These are phyloP conservation scores for Minunthozetes semirufus DNA, from an alignment of 2,888 invertebrate genomes.

Conservation along the genomic window DNA sequence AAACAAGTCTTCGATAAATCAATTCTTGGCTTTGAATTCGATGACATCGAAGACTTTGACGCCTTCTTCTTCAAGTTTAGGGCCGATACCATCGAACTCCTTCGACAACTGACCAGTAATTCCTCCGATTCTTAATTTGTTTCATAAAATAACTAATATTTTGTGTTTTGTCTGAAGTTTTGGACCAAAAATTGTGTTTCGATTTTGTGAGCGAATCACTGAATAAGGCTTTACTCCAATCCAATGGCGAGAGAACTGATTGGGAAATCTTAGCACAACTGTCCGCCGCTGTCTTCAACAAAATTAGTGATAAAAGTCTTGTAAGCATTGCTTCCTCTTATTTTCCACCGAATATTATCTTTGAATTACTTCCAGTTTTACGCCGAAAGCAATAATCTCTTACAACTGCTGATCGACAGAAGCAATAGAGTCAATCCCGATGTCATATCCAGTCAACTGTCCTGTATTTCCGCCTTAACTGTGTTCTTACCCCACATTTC, in stretches of 20 bases:
- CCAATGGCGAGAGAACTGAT: conserved; percentile 15
- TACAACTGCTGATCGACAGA: conserved; percentile 4
- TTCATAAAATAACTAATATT: neutral
- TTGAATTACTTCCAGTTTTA: neutral
- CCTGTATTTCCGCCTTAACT: conserved; percentile 83
- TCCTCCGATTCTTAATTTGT: neutral
- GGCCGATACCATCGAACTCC: conserved; percentile 32
- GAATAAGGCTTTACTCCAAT: neutral
- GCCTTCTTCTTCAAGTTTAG: conserved; percentile 32
- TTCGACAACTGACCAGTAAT: conserved; percentile 24
- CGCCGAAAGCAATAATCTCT: conserved; percentile 5
- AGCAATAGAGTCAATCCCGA: conserved; percentile 58
- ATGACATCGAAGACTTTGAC: conserved; percentile 34
- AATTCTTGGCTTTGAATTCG: conserved; percentile 28
- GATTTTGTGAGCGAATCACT: conserved; percentile 18
- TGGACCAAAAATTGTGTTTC: conserved; percentile 14
- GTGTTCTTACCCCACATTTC: conserved; percentile 66
- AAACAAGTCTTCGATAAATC: neutral
- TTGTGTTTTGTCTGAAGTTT: neutral
- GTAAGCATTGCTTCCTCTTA: conserved; percentile 6
- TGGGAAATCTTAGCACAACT: conserved; percentile 34
- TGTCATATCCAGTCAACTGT: conserved; percentile 73
- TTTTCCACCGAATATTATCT: neutral
- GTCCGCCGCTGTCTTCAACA: conserved; percentile 34
- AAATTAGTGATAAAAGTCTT: conserved; percentile 10